Conservation (phyloP, 2,113 vertebrate genomes). For the Notothenia rossii region DNA sequence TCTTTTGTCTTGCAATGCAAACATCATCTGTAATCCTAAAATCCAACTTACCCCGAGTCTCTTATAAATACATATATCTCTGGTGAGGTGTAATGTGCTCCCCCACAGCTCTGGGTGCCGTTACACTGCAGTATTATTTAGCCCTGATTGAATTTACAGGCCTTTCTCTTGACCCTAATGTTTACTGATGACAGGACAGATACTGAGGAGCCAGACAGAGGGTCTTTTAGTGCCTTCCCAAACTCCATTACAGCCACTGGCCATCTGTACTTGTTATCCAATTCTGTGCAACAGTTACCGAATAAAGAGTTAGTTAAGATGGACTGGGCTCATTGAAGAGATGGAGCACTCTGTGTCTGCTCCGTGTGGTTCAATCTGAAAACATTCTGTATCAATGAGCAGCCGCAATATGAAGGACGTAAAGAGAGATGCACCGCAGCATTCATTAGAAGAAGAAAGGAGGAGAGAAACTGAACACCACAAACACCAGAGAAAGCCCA, state of each 20-base stretch:
- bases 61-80: conserved; percentile 3
- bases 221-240: conserved; percentile 60
- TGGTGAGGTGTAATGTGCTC: conserved; percentile 51
- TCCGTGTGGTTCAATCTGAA: conserved; percentile 33
- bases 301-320: conserved; percentile 79
- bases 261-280: conserved; percentile 79
- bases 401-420: neutral
- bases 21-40: conserved; percentile 9
- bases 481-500: conserved; percentile 49
- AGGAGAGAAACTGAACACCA: conserved; percentile 28
- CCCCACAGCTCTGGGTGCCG: conserved; percentile 61
- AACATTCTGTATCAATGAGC: too few relatives aligned
- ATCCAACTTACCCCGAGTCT: neutral
- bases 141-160: conserved; percentile 66
- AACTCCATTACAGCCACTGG: conserved; percentile 74
- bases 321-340: conserved; percentile 74
- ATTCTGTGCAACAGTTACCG: conserved; percentile 76
- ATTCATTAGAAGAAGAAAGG: conserved; percentile 47
- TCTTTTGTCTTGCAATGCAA: neutral
- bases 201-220: conserved; percentile 38
- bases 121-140: conserved; percentile 69
- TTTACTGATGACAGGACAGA: conserved; percentile 73
- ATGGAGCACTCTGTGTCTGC: conserved; percentile 43
- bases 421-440: conserved; percentile 25
- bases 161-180: conserved; percentile 70